These are phyloP conservation scores for Picathartes gymnocephalus DNA, from an alignment of 2,113 vertebrate species.

Conservation along the genomic window DNA sequence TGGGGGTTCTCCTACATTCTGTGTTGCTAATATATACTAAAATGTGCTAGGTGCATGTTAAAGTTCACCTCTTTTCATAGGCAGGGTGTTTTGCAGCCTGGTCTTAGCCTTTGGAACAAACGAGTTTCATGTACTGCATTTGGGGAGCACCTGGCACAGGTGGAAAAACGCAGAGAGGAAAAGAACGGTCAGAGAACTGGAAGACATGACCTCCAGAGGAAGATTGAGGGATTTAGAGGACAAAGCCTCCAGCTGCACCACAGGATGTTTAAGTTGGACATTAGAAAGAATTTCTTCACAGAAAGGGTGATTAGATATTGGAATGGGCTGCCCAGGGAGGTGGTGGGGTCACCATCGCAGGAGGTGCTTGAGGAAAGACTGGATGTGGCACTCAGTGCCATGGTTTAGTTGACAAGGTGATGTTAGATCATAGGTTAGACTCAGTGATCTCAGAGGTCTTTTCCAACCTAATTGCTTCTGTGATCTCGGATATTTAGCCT, in stretches of 20 bases:
- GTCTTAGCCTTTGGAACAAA: neutral
- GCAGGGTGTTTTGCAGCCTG: neutral
- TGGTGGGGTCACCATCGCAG: neutral
- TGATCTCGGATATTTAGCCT: neutral
- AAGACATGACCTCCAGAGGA: neutral
- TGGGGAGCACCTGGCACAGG: accelerated
- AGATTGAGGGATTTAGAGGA: neutral
- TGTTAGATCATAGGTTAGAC: neutral
- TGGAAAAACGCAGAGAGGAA: neutral
- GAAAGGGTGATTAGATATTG: neutral
- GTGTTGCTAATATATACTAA: neutral
- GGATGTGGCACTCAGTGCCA: neutral
- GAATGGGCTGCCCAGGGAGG: neutral
- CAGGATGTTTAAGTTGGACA: neutral
- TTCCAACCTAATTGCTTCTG: neutral
- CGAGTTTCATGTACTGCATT: neutral
- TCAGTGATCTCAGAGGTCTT: neutral
- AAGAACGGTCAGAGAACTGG: neutral
- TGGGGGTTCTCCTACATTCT: neutral
- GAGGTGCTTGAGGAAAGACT: neutral
- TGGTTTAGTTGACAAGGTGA: neutral
- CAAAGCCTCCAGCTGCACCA: neutral
- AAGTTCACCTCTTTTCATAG: neutral
- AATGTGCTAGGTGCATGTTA: neutral
- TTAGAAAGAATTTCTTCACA: neutral